phyloP scores from a whole-genome alignment of 2,797 vertebrate genomes.

The Centropyge bicolor region DNA sequence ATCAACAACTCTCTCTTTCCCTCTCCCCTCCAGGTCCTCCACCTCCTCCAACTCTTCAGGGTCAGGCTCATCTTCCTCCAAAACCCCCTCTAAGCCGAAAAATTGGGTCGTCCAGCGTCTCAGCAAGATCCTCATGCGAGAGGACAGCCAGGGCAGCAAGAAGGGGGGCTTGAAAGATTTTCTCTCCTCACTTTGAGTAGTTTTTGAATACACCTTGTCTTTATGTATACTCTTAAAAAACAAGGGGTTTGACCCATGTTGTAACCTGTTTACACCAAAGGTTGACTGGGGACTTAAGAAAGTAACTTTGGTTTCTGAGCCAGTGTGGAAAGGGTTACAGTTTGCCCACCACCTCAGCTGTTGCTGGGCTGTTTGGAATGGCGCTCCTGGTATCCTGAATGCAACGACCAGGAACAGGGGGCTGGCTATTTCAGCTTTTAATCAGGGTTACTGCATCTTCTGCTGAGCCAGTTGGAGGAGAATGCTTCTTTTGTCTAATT shows the following conservation, averaged over 20 bases:
- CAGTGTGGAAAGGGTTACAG: conserved; percentile 32
- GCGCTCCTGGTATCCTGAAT: conserved; percentile 55
- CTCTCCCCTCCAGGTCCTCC: conserved; percentile 78
- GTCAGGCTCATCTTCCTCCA: conserved; percentile 81
- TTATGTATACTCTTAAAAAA: conserved; percentile 17
- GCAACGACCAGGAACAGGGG: conserved; percentile 29
- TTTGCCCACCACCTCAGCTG: conserved; percentile 46
- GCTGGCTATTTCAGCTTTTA: conserved; percentile 32
- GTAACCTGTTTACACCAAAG: conserved; percentile 50
- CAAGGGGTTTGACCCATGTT: conserved; percentile 17
- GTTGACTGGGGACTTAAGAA: conserved; percentile 32
- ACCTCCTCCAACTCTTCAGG: conserved; percentile 59
- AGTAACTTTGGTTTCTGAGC: conserved; percentile 44
- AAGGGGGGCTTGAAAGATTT: conserved; percentile 92
- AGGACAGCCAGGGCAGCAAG: conserved; percentile 85
- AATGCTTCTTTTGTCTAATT: conserved; percentile 30
- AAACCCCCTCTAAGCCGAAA: conserved; percentile 79
- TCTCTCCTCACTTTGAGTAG: conserved; percentile 89
- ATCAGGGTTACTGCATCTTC: conserved; percentile 52
- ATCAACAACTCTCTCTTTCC: conserved; percentile 30
- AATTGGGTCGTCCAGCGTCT: conserved; percentile 91
- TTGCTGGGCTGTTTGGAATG: conserved; percentile 61
- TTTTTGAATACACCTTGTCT: conserved; percentile 18
- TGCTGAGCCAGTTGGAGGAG: conserved; percentile 50
- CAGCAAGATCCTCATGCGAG: conserved; percentile 90